Evolutionary conservation across 2,797 vertebrate genomes (phyloP).

Genomic region (Lagodon rhomboides): DNA sequence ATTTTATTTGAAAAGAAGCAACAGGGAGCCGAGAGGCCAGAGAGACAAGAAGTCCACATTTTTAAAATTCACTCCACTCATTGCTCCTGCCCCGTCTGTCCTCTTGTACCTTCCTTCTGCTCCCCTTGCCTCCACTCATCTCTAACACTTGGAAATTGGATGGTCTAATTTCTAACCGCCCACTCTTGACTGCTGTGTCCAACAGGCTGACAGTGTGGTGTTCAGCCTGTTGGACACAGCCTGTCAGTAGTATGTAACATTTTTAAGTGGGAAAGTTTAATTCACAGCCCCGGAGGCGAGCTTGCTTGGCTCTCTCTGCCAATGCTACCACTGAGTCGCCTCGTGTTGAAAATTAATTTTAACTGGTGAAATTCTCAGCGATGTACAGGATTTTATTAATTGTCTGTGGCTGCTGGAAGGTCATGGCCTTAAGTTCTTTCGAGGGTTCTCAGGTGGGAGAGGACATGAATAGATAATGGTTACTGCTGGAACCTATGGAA

Average conservation of each 20-base stretch:
- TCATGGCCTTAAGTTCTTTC: not conserved
- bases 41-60: conserved; percentile 18
- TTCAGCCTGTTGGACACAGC: conserved; percentile 74
- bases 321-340: conserved; percentile 27
- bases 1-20: conserved; percentile 17
- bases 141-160: conserved; percentile 67
- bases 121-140: conserved; percentile 50
- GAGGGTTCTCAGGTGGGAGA: not conserved
- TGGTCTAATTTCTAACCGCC: conserved; percentile 63
- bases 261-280: conserved; percentile 56
- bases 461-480: not conserved
- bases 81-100: conserved; percentile 40
- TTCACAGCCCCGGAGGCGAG: conserved; percentile 52
- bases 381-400: conserved; percentile 33
- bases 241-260: conserved; percentile 63
- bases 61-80: conserved; percentile 26
- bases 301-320: conserved; percentile 28
- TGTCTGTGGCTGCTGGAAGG: conserved; percentile 13
- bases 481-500: not conserved
- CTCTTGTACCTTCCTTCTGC: conserved; percentile 45
- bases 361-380: conserved; percentile 24
- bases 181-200: conserved; percentile 73
- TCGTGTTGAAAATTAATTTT: conserved; percentile 31
- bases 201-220: conserved; percentile 68
- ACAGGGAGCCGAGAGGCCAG: conserved; percentile 6